Percentiles rank a stretch among this genome's conserved stretches.
Conservation (phyloP, 2,888 invertebrate genomes). For the Eupithecia pulchellata region DNA sequence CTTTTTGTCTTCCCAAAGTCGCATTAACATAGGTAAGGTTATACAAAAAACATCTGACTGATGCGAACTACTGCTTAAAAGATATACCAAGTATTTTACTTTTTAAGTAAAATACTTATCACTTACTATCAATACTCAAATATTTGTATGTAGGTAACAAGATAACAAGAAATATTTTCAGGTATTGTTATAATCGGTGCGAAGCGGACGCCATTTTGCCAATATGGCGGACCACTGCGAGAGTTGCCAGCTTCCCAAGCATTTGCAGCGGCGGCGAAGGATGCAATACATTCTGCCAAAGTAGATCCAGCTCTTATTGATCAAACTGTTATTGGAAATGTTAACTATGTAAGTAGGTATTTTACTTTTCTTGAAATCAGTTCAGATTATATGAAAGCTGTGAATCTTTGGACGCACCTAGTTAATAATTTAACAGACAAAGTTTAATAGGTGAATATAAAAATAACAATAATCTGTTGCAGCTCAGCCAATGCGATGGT, state of each 20-base stretch:
- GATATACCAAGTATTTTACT: no score
- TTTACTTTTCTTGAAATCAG: not conserved
- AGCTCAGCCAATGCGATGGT: slow-evolving; percentile 93
- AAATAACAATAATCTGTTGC: slow-evolving; percentile 48
- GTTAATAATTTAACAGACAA: not conserved
- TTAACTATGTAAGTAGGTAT: slow-evolving; percentile 65
- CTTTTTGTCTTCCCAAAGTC: not conserved
- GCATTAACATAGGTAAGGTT: not conserved
- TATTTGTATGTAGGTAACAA: not conserved
- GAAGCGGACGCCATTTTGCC: slow-evolving; percentile 77
- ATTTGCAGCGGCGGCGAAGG: slow-evolving; percentile 74
- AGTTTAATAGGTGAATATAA: no score
- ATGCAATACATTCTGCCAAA: slow-evolving; percentile 64
- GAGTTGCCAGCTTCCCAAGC: slow-evolving; percentile 70
- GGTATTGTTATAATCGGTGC: slow-evolving; percentile 76
- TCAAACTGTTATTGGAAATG: slow-evolving; percentile 72
- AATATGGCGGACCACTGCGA: slow-evolving; percentile 69
- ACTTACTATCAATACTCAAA: no score
- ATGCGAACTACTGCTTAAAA: not conserved
- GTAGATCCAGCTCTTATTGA: slow-evolving; percentile 64
- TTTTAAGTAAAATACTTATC: no score
- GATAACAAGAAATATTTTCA: slow-evolving; percentile 44
- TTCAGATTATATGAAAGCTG: not conserved
- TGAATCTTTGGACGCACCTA: not conserved
- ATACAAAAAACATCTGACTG: not conserved